Conservation (phyloP, 2,797 vertebrate species). For the Tolypeutes matacus region DNA sequence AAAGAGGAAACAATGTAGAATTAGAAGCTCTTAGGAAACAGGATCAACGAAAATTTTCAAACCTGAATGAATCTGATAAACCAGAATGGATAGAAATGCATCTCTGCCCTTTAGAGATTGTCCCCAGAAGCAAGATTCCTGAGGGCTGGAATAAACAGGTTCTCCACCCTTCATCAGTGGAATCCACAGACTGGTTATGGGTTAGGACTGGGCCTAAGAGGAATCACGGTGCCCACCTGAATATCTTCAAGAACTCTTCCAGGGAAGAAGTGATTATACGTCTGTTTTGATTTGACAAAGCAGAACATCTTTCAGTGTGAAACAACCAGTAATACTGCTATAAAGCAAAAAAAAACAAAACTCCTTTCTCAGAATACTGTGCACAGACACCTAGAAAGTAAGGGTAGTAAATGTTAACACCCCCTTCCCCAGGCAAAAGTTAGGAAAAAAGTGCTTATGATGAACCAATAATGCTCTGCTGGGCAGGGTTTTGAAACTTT, state of each 20-base stretch:
- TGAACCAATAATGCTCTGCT: neutral
- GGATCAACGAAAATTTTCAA: neutral
- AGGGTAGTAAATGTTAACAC: neutral
- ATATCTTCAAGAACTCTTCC: neutral
- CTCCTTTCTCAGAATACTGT: neutral
- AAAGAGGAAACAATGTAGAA: neutral
- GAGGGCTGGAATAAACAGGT: neutral
- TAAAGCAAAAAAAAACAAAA: neutral
- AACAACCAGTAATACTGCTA: neutral
- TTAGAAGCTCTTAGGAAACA: neutral
- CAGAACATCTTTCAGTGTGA: neutral
- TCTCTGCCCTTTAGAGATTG: neutral
- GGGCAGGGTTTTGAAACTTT: neutral
- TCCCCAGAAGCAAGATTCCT: neutral
- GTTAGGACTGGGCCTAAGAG: neutral
- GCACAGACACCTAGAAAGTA: neutral
- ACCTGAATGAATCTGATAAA: neutral
- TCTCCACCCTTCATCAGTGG: neutral
- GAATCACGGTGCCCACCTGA: neutral
- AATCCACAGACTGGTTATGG: neutral
- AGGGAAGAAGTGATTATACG: neutral
- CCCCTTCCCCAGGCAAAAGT: neutral
- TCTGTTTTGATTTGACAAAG: neutral
- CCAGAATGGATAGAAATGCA: neutral
- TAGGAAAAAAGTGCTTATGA: neutral